These are phyloP conservation scores for Pinctada fucata DNA, from an alignment of 2,888 invertebrate species.

Conservation along the genomic window DNA sequence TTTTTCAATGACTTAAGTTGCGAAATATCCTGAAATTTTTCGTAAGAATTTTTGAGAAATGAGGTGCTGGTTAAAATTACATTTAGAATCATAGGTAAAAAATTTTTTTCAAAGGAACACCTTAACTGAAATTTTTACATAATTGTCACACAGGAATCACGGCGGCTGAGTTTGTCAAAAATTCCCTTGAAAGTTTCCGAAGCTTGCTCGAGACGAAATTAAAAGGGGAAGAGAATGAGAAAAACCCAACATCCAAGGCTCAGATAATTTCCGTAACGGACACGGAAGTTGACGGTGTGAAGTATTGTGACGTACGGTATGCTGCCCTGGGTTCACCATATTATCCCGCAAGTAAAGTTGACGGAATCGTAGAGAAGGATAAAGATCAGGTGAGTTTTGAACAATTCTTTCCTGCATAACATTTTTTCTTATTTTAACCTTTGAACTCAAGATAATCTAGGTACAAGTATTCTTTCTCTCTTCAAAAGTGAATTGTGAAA, in stretches of 20 bases:
- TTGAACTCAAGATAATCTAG: too few species aligned
- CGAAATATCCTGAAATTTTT: too few species aligned
- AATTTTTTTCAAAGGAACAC: too few species aligned
- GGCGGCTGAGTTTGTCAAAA: conserved; percentile 92
- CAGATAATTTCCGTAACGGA: conserved; percentile 96
- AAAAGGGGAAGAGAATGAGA: conserved; percentile 81
- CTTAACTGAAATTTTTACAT: too few species aligned
- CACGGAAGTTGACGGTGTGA: conserved; percentile 85
- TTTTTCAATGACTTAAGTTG: too few species aligned
- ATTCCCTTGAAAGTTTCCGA: conserved; percentile 83
- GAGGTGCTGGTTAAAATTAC: too few species aligned
- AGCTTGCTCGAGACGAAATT: conserved; percentile 92
- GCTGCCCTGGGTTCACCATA: conserved; percentile 97
- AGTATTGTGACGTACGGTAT: conserved; percentile 91
- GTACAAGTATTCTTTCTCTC: too few species aligned
- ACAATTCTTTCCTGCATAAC: neutral
- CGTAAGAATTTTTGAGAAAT: too few species aligned
- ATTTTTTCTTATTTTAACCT: too few species aligned
- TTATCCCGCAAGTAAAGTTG: conserved; percentile 94
- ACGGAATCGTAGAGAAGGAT: conserved; percentile 86
- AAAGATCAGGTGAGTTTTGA: conserved; percentile 58
- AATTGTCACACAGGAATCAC: conserved; percentile 83
- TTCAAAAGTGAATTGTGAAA: too few species aligned
- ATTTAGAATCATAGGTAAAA: too few species aligned
- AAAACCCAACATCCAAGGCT: conserved; percentile 85